phyloP scores from a whole-genome alignment of 2,113 vertebrate genomes.

The Anarrhichthys ocellatus region DNA sequence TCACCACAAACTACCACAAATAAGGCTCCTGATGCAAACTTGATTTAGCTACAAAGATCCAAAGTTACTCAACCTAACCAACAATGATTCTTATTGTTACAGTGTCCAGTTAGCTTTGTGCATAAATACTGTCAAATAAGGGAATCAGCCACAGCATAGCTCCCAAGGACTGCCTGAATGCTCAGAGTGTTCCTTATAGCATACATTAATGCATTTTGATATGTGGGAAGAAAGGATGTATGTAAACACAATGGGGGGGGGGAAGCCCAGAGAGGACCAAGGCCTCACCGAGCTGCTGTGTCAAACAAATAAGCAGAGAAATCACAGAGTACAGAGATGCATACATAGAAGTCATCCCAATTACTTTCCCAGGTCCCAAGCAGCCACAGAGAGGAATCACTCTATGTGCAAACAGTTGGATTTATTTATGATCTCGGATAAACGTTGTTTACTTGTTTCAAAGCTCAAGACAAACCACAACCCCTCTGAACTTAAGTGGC shows the following conservation, averaged over 20 bases:
- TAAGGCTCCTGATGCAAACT: background rate
- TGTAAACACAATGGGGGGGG: background rate
- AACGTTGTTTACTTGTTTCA: background rate
- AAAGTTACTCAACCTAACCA: background rate
- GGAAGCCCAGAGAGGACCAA: background rate
- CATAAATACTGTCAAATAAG: background rate
- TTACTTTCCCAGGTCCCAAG: background rate
- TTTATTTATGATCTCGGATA: too few species aligned
- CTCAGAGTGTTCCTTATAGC: background rate
- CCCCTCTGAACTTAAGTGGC: background rate
- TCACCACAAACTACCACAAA: background rate
- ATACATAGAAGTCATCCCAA: background rate
- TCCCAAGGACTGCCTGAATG: background rate
- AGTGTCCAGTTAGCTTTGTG: background rate
- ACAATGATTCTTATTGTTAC: background rate
- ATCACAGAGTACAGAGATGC: background rate
- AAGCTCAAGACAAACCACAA: background rate
- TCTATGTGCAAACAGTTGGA: background rate
- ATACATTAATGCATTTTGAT: background rate
- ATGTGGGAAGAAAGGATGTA: background rate
- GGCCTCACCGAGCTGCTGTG: background rate
- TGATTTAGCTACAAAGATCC: background rate
- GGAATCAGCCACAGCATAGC: background rate
- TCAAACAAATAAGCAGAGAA: background rate
- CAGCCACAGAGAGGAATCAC: background rate